Evolutionary conservation across 1,140 invertebrate species (phyloP), one percentile per base, ranked within the genome.

Genomic region (Neodiprion virginianus): DNA sequence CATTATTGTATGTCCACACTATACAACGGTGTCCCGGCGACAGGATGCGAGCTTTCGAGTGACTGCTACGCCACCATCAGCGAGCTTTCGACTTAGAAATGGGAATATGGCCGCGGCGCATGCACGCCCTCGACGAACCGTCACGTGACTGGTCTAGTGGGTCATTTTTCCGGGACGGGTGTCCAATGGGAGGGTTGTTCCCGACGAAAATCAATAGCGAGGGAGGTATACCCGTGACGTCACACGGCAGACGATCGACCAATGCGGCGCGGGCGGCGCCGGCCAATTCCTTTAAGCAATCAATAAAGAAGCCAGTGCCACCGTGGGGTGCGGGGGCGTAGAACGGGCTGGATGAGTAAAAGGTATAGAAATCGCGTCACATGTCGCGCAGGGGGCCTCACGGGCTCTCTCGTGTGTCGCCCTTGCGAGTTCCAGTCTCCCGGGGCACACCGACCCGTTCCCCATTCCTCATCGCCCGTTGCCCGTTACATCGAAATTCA

Each of bases 221-320:
- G 76, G 79, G 76, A 80, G 82, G 77, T 40, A 40, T 40, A 40
- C 80, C 74, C 47, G 79, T 87, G 85, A 88, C 86, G 86, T 87
- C 85, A 87, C 78, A 73, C 74, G 75, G 79, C 76, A 79, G 80
- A 85, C 83, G 83, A 88, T 88, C 84, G 87, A 88, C 85, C 84
- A 82, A 84, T 83, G 84, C 80, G 83, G 82, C n/a, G 53, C 83
- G 83, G 83, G 86, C 86, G 85, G 85, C 82, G 86, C 84, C 85
- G 84, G 82, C 84, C 84, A 87, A 87, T 87, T 86, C 83, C 81
- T 81, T 81, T 74, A 79, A 76, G 76, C 82, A 87, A 87, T 87
- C 85, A 86, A 87, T 87, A 86, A 86, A 79, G 80, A 83, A 80
- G 82, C 81, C 77, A 83, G 71, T 76, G 68, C 78, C 53, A 61